Conservation (phyloP, 2,888 invertebrate species). For the Fragum fragum region DNA sequence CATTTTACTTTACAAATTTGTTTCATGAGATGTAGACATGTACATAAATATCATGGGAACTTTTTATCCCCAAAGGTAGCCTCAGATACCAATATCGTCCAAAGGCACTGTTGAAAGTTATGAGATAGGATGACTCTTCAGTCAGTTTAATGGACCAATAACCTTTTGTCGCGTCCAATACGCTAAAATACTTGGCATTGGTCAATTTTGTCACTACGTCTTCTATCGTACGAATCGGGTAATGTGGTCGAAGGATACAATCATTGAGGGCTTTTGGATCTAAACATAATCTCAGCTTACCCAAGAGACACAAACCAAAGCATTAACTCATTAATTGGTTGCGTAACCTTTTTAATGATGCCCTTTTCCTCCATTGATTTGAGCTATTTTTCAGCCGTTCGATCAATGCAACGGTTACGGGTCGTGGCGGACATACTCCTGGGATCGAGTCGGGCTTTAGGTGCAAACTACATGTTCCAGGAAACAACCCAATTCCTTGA, state of each 20-base stretch:
- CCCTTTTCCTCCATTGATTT: constrained; percentile 19
- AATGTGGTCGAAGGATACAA: constrained; percentile 49
- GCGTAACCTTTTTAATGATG: constrained; percentile 47
- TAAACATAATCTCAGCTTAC: constrained; percentile 54
- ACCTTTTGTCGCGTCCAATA: constrained; percentile 30
- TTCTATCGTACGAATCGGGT: constrained; percentile 59
- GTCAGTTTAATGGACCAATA: constrained; percentile 56
- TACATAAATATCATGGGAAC: constrained; percentile 60
- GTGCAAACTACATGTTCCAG: constrained; percentile 38
- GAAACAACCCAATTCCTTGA: constrained; percentile 45
- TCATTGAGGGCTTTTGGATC: constrained; percentile 61
- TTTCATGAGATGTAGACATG: too few species aligned
- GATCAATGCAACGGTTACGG: constrained; percentile 43
- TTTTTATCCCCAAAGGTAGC: constrained; percentile 65
- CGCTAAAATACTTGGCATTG: constrained; percentile 25
- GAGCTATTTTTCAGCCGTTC: constrained; percentile 27
- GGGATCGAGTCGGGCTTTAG: constrained; percentile 28
- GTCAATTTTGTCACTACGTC: constrained; percentile 55
- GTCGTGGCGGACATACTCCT: constrained; percentile 31
- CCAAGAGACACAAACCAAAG: constrained; percentile 33
- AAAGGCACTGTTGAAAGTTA: constrained; percentile 43
- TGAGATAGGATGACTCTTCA: constrained; percentile 38
- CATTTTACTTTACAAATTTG: too few species aligned
- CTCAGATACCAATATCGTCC: constrained; percentile 44
- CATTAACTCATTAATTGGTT: constrained; percentile 52